phyloP scores from a whole-genome alignment of 2,888 invertebrate species.

The Rhogogaster chlorosoma region DNA sequence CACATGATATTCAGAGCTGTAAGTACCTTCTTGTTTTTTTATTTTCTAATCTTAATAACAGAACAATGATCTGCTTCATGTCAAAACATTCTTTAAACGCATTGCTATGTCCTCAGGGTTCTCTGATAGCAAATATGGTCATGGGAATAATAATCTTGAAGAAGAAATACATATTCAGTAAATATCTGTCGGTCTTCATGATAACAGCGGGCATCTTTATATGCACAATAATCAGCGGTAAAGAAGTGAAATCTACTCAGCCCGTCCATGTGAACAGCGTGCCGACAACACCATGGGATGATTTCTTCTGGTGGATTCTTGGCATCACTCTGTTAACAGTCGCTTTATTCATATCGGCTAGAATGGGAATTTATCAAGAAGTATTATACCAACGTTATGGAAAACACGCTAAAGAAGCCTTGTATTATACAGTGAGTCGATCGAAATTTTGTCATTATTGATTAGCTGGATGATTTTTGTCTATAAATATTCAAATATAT shows the following conservation, averaged over 20 bases:
- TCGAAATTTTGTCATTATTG: not conserved
- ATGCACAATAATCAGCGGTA: conserved; percentile 93
- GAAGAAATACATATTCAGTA: conserved; percentile 88
- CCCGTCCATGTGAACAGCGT: conserved; percentile 74
- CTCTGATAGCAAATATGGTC: conserved; percentile 97
- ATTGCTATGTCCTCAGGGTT: conserved; percentile 83
- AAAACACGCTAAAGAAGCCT: conserved; percentile 94
- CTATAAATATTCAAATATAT: not conserved
- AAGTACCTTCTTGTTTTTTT: conserved; percentile 72
- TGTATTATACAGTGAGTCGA: conserved; percentile 87
- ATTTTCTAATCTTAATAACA: not conserved
- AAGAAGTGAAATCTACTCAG: conserved; percentile 82
- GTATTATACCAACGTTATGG: conserved; percentile 90
- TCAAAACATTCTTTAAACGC: not conserved
- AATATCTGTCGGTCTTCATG: conserved; percentile 95
- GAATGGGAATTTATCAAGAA: conserved; percentile 98
- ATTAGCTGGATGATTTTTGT: not conserved
- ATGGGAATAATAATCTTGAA: conserved; percentile 95
- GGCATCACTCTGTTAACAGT: conserved; percentile 92
- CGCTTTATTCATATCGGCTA: conserved; percentile 94
- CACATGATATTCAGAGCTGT: conserved; percentile 99
- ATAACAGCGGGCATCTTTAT: conserved; percentile 95
- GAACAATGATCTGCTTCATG: not conserved
- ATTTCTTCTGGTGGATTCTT: conserved; percentile 83
- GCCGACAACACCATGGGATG: conserved; percentile 75